Base-by-base conservation (phyloP, 2,797 vertebrate species). In the Pitangus sulphuratus region DNA sequence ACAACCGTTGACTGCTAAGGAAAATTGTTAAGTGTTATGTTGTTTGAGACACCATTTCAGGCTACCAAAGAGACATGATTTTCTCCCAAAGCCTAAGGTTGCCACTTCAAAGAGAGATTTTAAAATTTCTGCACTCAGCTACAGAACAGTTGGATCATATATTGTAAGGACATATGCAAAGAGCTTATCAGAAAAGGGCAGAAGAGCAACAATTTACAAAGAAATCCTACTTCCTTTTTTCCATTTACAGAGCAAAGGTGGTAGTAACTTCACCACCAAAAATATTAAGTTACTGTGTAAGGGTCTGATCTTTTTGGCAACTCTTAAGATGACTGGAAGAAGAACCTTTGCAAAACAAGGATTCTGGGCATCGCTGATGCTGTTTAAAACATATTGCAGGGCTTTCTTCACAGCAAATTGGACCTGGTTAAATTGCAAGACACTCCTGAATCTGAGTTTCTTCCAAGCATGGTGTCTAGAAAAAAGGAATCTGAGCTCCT, bases 141-240 rank as follows among this genome's bases (percentile, higher is more conserved):
- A 64, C 50, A 65, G 89, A 71, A 86, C 7, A 72, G 71, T 2
- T 82, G 78, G 68, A 85, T 79, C 69, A 58, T 47, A 90, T 81
- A 75, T 21, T 84, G 16, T 62, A 88, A 90, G 44, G 65, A 44
- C 0, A 0, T 92, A 87, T 48, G 72, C 72, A 93, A 89, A 84
- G 51, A 84, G 74, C 79, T 91, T 82, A 96, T 69, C 57, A 76
- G 54, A 60, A 92, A 90, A 93, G 79, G 84, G 84, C 83, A 96
- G 87, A 87, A 86, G 76, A 87, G 91, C 50, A 92, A 24, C 51
- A 71, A 89, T 74, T 90, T 76, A 94, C 56, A 72, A 78, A 91
- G 44, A 62, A 92, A 93, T 84, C 24, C 15, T 87, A 68, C 54
- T 69, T 10, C 18, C 8, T 78, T 89, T 90, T 85, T 90, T 53